Evolutionary conservation across 2,888 invertebrate species (phyloP), one percentile per base, ranked within the genome.

Genomic region (Amiota mariae): DNA sequence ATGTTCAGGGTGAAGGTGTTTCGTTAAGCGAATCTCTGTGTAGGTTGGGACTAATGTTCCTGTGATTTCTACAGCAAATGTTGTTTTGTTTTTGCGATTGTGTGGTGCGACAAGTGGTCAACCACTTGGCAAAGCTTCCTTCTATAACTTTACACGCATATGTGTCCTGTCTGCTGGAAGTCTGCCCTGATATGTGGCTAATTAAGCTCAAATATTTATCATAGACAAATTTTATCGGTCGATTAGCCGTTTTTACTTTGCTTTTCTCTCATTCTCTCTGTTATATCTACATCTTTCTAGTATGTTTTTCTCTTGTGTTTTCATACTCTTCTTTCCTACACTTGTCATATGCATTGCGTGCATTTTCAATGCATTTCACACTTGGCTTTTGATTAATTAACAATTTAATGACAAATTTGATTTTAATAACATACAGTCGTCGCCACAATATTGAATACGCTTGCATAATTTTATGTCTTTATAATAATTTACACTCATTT

Each of bases 41-140:
- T 48, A 8, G 12, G 61, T 61, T 13, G n/a, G 18, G 10, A 8
- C 8, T 15, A 18, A 18, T 18, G n/a, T n/a, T 57, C 15, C 18
- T 18, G 57, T 15, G 15, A 18, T 57, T 57, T 15, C 20, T 57
- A 15, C 24, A 24, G 3, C 24, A 24, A 24, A 18, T 57, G n/a
- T 59, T 59, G 59, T 59, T 59, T 12, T 59, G 6, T 36, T 6
- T 36, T 36, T 36, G 18, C 9, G 24, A 46, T 15, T 36, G 10
- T 36, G 56, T 24, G 15, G 56, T 59, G 71, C 71, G 56, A 73
- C 67, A 75, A 80, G 80, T 80, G 80, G 80, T 80, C 80, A 80
- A 78, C 81, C 80, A 79, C 77, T 75, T 71, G 36, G 56, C 68
- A 47, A 59, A 71, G 18, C 72, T 76, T 73, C 71, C 72, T 76